Evolutionary conservation across 2,888 invertebrate genomes (phyloP), one percentile per base, ranked within the genome.

Genomic region (Diarsia dahlii): DNA sequence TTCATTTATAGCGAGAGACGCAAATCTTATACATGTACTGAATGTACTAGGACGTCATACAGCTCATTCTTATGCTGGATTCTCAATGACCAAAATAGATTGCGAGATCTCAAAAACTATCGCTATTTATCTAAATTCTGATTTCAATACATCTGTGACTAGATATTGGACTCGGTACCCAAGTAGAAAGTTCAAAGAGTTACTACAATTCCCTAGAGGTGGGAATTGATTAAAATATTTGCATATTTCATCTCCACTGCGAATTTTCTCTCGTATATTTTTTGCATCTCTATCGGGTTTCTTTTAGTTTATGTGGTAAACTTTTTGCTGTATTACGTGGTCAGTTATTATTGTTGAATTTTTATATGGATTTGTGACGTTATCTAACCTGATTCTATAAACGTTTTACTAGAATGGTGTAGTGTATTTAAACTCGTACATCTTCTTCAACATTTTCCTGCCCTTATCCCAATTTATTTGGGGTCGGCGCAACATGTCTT

Each of bases 191-290:
- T 76, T 76, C 69, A 74, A 82, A 78, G 64, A 83, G 71, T 70
- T 75, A 62, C 73, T 48, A 39, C 81, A 71, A 86, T 66, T 63
- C 86, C 56, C 84, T 23, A 10, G 84, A 77, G 88, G 71, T 81
- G 60, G 62, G 71, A 85, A 87, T 79, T 86, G 86, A 87, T 86
- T 86, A 85, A 87, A 86, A 86, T 83, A 87, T 86, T 86, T 76
- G 81, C 87, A 86, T 86, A 83, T 87, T 85, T 85, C 77, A 76
- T 85, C 79, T 66, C 63, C 52, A 60, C 48, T 56, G 52, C 39
- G 71, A 70, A 67, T 75, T 70, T 75, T 74, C 71, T 80, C 64
- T 62, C 66, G 63, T 76, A 76, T 60, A 70, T 74, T 80, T 85
- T 81, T 82, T 78, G 65, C 63, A 63, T 63, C 18, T 54, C 54